These are phyloP conservation scores for Lysiphlebus fabarum DNA, from an alignment of 1,140 invertebrate species.

Conservation along the genomic window DNA sequence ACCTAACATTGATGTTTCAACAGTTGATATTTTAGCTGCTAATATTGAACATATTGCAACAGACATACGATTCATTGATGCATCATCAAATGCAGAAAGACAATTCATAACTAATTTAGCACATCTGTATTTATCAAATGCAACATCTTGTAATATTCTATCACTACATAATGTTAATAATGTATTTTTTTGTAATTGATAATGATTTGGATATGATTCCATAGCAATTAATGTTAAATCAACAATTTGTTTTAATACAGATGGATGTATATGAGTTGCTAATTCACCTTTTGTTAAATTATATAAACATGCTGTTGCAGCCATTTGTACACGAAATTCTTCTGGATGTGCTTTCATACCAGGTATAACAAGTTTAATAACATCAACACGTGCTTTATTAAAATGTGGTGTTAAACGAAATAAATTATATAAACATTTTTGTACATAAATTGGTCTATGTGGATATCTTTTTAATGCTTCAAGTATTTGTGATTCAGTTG, in stretches of 20 bases:
- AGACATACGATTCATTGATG: slow-evolving; percentile 76
- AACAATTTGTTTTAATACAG: slow-evolving; percentile 65
- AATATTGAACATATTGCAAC: slow-evolving; percentile 79
- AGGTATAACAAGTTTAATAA: slow-evolving; percentile 69
- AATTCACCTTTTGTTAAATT: slow-evolving; percentile 73
- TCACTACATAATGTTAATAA: slow-evolving; percentile 76
- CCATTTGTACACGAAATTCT: slow-evolving; percentile 72
- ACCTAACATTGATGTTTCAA: slow-evolving; percentile 71
- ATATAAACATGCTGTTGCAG: slow-evolving; percentile 77
- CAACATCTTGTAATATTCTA: slow-evolving; percentile 72
- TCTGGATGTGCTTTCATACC: slow-evolving; percentile 68
- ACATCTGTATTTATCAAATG: slow-evolving; percentile 72
- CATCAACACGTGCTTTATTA: slow-evolving; percentile 62
- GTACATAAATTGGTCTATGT: slow-evolving; percentile 63
- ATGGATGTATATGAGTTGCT: slow-evolving; percentile 67
- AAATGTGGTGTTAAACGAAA: slow-evolving; percentile 66
- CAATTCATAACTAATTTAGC: slow-evolving; percentile 75
- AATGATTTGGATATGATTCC: slow-evolving; percentile 69
- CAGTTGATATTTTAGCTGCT: slow-evolving; percentile 71
- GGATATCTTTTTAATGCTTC: slow-evolving; percentile 65
- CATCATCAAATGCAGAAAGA: slow-evolving; percentile 69
- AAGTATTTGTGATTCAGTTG: slow-evolving; percentile 63
- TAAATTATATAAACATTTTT: slow-evolving; percentile 71
- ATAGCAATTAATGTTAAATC: slow-evolving; percentile 69
- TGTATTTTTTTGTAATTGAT: slow-evolving; percentile 76